These are phyloP conservation scores for Scylla paramamosain DNA, from an alignment of 1,140 invertebrate genomes.

Conservation along the genomic window DNA sequence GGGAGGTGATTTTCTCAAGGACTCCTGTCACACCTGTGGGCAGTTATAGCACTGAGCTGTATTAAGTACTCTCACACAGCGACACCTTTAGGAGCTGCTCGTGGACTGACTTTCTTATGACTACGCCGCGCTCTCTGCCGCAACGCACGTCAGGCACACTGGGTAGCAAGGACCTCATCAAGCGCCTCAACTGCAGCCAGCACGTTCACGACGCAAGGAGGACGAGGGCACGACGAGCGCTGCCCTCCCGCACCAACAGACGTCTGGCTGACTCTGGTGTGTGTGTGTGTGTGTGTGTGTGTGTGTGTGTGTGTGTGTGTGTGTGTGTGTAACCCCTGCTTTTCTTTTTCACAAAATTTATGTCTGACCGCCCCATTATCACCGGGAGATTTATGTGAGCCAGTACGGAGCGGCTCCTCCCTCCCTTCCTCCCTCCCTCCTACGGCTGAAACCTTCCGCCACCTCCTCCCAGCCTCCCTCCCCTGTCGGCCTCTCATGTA, in stretches of 20 bases:
- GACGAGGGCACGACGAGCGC: not conserved
- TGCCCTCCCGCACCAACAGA: not conserved
- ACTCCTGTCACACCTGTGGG: too few species aligned
- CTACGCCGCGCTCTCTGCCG: not conserved
- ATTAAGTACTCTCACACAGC: too few species aligned
- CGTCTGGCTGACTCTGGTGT: not conserved
- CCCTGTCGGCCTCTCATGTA: not conserved
- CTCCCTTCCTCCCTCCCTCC: slow-evolving; percentile 18
- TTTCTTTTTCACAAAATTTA: slow-evolving; percentile 75
- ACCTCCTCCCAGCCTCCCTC: not conserved
- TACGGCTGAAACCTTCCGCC: not conserved
- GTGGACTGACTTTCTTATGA: too few species aligned
- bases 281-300: slow-evolving; percentile 42
- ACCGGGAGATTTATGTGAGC: slow-evolving; percentile 70
- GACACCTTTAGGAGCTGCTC: too few species aligned
- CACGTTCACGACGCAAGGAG: too few species aligned
- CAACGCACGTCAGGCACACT: not conserved
- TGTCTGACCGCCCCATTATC: slow-evolving; percentile 74
- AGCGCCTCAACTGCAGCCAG: not conserved
- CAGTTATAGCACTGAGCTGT: too few species aligned
- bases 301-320: slow-evolving; percentile 62
- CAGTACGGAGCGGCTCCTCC: slow-evolving; percentile 39
- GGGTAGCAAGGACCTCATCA: not conserved
- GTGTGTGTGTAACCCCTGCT: slow-evolving; percentile 66
- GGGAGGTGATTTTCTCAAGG: not conserved